Evolutionary conservation across 2,113 vertebrate genomes (phyloP).

Genomic region (Saimiri boliviensis): DNA sequence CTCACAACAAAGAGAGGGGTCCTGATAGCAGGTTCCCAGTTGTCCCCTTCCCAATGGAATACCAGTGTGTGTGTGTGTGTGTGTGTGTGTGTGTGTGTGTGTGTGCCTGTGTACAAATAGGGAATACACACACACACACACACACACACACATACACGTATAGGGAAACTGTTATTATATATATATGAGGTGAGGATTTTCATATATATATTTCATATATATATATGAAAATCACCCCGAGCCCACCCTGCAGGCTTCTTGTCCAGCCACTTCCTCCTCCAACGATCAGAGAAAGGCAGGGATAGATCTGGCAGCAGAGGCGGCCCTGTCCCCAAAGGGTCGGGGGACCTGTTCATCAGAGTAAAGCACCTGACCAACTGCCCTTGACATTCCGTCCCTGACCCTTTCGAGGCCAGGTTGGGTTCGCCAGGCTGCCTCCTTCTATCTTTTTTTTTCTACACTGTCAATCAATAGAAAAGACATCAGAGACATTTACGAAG

Average conservation of each 20-base stretch:
- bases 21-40: no score
- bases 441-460: not conserved
- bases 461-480: not conserved
- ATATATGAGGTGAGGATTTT: no score
- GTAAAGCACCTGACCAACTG: accelerated
- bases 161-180: no score
- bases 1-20: no score
- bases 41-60: no score
- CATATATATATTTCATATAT: no score
- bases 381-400: accelerated
- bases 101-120: no score
- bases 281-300: not conserved
- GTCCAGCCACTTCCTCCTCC: not conserved
- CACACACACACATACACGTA: no score
- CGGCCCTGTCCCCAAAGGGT: accelerated
- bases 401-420: not conserved
- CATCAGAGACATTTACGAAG: not conserved
- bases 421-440: not conserved
- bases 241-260: not conserved
- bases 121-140: no score
- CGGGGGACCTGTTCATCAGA: accelerated
- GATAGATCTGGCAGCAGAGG: accelerated
- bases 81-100: no score
- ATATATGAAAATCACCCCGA: not conserved
- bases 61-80: no score